phyloP scores from a whole-genome alignment of 1,140 invertebrate species.

The Trichonephila inaurata region DNA sequence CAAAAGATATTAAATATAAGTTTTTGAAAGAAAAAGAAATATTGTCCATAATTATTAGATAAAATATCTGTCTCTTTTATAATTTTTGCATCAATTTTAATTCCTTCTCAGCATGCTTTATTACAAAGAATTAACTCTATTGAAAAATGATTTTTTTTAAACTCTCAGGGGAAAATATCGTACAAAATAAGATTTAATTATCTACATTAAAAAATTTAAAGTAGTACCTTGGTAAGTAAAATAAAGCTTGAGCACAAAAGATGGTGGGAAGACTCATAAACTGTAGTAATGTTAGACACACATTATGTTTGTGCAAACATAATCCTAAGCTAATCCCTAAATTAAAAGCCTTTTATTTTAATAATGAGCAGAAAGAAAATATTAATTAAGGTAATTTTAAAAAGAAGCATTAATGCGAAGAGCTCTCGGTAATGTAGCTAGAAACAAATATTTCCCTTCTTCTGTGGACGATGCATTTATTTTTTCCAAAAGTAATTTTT shows the following conservation, averaged over 20 bases:
- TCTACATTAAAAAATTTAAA: background rate
- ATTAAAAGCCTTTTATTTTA: background rate
- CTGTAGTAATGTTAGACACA: background rate
- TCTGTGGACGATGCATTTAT: background rate
- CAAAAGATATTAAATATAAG: background rate
- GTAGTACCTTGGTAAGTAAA: background rate
- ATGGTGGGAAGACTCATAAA: no score
- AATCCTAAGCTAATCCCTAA: background rate
- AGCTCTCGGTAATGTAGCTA: background rate
- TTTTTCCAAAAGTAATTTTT: background rate
- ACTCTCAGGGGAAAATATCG: no score
- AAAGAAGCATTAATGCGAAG: background rate
- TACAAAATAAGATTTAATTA: no score
- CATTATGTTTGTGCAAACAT: background rate
- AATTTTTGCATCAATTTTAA: no score
- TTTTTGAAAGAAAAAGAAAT: background rate
- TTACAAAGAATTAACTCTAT: no score
- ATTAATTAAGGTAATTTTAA: background rate
- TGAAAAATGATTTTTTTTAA: no score
- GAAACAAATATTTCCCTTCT: background rate
- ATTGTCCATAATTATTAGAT: background rate
- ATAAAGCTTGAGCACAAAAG: background rate
- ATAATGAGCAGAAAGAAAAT: background rate
- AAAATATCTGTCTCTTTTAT: no score
- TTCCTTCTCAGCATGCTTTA: no score